Evolutionary conservation across 2,797 vertebrate species (phyloP).

Genomic region (Peromyscus aztecus): DNA sequence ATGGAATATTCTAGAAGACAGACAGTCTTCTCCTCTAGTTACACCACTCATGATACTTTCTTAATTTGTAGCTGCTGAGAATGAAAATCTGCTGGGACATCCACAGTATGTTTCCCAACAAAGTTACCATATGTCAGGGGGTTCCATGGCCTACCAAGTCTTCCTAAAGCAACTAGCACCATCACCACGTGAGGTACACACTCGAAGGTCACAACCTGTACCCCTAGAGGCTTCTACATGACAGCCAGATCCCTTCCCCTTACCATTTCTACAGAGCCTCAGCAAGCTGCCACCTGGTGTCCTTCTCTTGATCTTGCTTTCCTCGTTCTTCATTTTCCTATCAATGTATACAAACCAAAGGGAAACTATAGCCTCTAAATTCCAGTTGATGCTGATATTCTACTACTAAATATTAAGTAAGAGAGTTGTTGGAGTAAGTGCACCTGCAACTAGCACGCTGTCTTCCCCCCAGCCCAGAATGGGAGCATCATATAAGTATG

Average conservation of each 20-base stretch:
- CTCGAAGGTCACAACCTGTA: too few relatives aligned
- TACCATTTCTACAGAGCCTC: background rate
- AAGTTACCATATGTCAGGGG: too few relatives aligned
- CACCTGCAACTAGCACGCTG: background rate
- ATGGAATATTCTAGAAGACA: background rate
- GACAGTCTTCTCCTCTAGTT: slow-evolving; percentile 5
- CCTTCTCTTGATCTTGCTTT: background rate
- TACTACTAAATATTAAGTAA: background rate
- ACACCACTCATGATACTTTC: background rate
- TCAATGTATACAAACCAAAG: background rate
- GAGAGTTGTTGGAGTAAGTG: background rate
- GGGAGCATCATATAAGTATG: background rate
- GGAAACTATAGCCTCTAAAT: background rate
- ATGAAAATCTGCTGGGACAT: background rate
- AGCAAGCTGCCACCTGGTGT: background rate
- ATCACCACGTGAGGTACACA: background rate
- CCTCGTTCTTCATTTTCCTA: background rate
- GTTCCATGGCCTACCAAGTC: rapidly evolving
- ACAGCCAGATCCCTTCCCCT: background rate
- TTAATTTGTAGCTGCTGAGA: background rate
- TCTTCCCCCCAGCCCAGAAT: background rate
- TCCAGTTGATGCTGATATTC: background rate
- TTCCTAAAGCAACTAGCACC: background rate
- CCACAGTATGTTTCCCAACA: background rate
- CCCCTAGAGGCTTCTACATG: background rate